Evolutionary conservation across 2,797 vertebrate genomes (phyloP).

Genomic region (Basileuterus tristriatus): DNA sequence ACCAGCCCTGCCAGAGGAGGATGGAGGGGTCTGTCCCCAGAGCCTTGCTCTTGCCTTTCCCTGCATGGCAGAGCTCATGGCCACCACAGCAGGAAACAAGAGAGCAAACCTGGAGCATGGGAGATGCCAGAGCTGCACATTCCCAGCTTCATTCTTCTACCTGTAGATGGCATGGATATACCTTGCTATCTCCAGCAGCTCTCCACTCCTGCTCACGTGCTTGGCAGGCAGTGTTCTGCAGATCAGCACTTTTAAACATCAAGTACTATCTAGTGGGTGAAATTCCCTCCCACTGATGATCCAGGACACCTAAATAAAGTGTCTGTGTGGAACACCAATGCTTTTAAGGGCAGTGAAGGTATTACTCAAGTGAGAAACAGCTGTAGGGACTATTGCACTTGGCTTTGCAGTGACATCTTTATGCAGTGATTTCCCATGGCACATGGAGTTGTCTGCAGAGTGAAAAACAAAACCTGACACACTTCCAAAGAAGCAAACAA

Average conservation of each 20-base stretch:
- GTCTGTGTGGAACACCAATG: not conserved
- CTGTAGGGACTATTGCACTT: not conserved
- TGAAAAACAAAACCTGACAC: not conserved
- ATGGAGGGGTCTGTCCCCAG: not conserved
- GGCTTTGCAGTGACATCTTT: not conserved
- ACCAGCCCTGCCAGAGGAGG: not conserved
- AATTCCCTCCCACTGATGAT: not conserved
- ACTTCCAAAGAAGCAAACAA: not conserved
- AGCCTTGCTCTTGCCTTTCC: not conserved
- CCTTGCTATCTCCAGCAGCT: slow-evolving; percentile 16
- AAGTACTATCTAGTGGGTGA: not conserved
- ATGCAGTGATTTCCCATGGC: not conserved
- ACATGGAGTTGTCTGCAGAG: not conserved
- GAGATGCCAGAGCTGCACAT: not conserved
- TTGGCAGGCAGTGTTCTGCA: not conserved
- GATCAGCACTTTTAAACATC: not conserved
- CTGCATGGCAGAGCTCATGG: not conserved
- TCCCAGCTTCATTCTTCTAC: slow-evolving; percentile 25
- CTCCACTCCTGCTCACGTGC: not conserved
- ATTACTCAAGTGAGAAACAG: not conserved
- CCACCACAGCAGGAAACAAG: rapidly evolving
- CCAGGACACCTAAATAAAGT: not conserved
- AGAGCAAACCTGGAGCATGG: rapidly evolving
- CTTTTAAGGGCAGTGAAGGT: not conserved
- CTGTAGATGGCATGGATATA: slow-evolving; percentile 53